Conservation (phyloP, 2,797 vertebrate species). For the Limosa lapponica region DNA sequence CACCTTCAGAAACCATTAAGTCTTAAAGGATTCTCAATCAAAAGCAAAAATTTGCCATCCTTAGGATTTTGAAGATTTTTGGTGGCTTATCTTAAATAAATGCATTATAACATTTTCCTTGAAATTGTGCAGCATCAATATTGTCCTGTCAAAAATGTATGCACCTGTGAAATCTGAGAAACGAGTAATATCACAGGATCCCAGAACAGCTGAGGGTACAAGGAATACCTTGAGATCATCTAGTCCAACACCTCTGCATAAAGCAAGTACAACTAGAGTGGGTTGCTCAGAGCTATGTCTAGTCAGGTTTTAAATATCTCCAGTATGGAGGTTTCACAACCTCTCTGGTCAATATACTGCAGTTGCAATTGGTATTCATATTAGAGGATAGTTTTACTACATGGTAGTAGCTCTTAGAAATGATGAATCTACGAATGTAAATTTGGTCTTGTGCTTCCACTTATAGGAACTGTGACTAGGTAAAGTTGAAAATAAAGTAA, state of each 20-base stretch:
- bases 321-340: neutral
- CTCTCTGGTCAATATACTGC: neutral
- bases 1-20: neutral
- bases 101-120: neutral
- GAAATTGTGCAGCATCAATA: neutral
- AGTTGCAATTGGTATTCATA: neutral
- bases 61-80: neutral
- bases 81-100: neutral
- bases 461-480: neutral
- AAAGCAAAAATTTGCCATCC: neutral
- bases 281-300: neutral
- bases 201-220: neutral
- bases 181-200: neutral
- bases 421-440: neutral
- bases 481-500: neutral
- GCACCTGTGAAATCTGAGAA: neutral
- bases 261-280: rapidly evolving
- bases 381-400: neutral
- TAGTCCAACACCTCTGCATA: neutral
- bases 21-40: neutral
- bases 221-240: neutral
- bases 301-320: neutral
- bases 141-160: neutral
- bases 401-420: rapidly evolving
- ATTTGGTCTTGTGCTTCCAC: neutral